Conservation (phyloP, 2,888 invertebrate genomes). For the Amiota minor region DNA sequence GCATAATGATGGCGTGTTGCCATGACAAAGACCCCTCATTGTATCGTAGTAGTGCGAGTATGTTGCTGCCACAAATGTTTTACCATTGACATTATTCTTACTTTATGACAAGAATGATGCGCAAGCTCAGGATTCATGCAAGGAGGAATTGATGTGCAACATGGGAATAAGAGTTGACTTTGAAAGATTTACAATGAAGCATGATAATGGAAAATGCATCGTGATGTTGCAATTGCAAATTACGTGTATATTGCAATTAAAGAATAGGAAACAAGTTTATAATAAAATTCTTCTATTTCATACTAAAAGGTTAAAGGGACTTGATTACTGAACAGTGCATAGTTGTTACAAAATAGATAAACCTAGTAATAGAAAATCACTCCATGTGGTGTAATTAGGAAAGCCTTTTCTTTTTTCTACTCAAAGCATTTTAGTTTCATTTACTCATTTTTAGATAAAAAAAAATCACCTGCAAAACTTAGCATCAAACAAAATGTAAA, state of each 20-base stretch:
- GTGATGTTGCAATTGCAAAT: too few species aligned
- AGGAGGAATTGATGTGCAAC: constrained; percentile 63
- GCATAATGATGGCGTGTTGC: constrained; percentile 42
- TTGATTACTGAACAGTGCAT: too few species aligned
- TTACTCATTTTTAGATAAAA: background rate
- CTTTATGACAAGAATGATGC: constrained; percentile 15
- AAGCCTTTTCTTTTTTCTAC: background rate
- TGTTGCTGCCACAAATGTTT: constrained; percentile 18
- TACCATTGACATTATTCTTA: constrained; percentile 25
- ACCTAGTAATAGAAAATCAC: background rate
- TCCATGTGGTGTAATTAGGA: constrained; percentile 58
- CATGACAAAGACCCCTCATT: constrained; percentile 2
- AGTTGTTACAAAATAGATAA: too few species aligned
- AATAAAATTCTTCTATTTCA: too few species aligned
- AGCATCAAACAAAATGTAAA: constrained; percentile 57
- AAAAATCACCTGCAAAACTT: constrained; percentile 41
- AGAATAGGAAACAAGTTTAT: too few species aligned
- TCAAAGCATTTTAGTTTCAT: background rate
- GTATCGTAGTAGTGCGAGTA: background rate
- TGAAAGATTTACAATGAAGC: constrained; percentile 57
- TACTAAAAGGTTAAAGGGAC: too few species aligned
- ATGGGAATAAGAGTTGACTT: constrained; percentile 61
- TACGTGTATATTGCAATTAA: constrained; percentile 29
- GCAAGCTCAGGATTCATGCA: background rate
- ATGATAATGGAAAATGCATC: constrained; percentile 4